Conservation (phyloP, 92 coral and sea anemone genomes). For the Actinostola sp. region DNA sequence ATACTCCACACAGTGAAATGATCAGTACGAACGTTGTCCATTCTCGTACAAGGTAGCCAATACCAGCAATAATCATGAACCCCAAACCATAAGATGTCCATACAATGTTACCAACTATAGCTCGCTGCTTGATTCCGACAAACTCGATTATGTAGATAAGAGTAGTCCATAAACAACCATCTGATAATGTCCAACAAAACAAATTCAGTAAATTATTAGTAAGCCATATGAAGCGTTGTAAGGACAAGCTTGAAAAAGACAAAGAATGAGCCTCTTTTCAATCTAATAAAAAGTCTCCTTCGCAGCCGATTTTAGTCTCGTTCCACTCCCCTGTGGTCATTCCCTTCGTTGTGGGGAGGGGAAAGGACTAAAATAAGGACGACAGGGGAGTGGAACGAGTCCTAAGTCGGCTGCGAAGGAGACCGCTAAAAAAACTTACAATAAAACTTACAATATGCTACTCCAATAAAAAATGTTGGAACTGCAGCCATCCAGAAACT, state of each 20-base stretch:
- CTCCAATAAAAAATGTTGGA: background rate
- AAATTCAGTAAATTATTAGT: no score
- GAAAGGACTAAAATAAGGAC: no score
- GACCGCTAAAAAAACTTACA: background rate
- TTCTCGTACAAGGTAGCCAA: constrained; percentile 68
- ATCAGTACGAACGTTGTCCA: constrained; percentile 71
- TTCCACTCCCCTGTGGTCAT: no score
- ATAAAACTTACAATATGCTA: constrained; percentile 7
- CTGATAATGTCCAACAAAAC: background rate
- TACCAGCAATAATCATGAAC: constrained; percentile 54
- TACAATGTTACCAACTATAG: constrained; percentile 57
- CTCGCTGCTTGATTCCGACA: constrained; percentile 67
- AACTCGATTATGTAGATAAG: constrained; percentile 43
- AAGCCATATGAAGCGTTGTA: no score
- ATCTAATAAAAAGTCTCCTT: no score
- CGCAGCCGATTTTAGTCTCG: no score
- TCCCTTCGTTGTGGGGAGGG: no score
- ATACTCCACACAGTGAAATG: constrained; percentile 55
- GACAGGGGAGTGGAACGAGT: no score
- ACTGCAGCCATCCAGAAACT: background rate
- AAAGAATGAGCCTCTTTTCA: no score
- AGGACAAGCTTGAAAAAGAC: no score
- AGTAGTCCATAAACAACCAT: background rate
- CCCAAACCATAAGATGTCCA: constrained; percentile 65
- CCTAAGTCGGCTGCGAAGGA: no score